Evolutionary conservation across 2,113 vertebrate species (phyloP).

Genomic region (Myrmecobius fasciatus): DNA sequence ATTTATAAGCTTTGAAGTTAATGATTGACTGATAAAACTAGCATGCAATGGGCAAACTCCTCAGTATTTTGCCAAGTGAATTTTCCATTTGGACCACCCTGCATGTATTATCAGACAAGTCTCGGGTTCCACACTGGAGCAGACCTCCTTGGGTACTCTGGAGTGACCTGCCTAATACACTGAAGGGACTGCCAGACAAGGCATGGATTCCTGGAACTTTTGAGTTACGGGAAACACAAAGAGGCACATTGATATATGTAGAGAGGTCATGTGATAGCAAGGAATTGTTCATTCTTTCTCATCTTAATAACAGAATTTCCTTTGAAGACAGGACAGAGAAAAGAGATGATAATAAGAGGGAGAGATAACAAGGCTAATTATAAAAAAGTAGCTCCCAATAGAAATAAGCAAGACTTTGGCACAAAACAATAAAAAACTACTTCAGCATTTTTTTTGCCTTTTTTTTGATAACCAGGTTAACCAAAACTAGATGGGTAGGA

Average conservation of each 20-base stretch:
- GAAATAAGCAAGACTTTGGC: slow-evolving; percentile 56
- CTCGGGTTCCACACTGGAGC: slow-evolving; percentile 60
- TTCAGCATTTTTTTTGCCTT: slow-evolving; percentile 24
- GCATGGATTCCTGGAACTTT: slow-evolving; percentile 55
- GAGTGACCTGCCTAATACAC: slow-evolving; percentile 58
- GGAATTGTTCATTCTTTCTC: slow-evolving; percentile 62
- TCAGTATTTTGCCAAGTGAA: slow-evolving; percentile 43
- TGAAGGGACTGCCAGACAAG: slow-evolving; percentile 63
- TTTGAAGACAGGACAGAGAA: slow-evolving; percentile 51
- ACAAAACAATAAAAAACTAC: slow-evolving; percentile 34
- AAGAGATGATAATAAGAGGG: slow-evolving; percentile 63
- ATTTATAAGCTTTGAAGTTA: slow-evolving; percentile 68
- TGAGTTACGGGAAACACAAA: slow-evolving; percentile 46
- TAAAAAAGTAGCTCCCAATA: slow-evolving; percentile 54
- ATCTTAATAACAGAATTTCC: slow-evolving; percentile 65
- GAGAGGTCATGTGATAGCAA: slow-evolving; percentile 58
- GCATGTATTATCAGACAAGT: slow-evolving; percentile 60
- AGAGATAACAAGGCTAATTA: slow-evolving; percentile 57
- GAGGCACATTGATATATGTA: slow-evolving; percentile 43
- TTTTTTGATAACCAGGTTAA: not conserved
- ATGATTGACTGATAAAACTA: slow-evolving; percentile 62
- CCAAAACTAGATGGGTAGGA: slow-evolving; percentile 42
- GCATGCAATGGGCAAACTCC: slow-evolving; percentile 64
- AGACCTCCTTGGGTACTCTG: slow-evolving; percentile 60
- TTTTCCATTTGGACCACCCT: slow-evolving; percentile 70